phyloP scores from a whole-genome alignment of 2,113 vertebrate genomes.

The Ciconia boyciana region DNA sequence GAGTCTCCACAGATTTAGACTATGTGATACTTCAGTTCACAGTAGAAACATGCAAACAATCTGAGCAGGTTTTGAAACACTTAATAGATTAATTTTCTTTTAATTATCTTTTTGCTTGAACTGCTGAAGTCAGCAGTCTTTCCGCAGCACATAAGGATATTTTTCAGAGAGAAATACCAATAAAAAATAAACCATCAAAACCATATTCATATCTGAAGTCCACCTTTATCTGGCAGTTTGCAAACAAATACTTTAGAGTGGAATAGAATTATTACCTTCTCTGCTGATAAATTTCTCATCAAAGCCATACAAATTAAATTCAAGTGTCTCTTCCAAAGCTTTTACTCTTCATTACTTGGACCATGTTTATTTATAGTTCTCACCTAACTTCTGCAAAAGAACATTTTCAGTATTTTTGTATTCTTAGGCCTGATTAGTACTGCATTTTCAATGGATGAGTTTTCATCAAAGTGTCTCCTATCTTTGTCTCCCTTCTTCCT shows the following conservation, averaged over 20 bases:
- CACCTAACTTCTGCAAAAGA: not conserved
- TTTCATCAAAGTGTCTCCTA: not conserved
- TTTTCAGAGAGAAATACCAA: not conserved
- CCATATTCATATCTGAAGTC: not conserved
- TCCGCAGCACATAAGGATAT: not conserved
- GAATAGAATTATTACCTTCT: not conserved
- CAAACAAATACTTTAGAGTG: not conserved
- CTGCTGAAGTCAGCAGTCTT: not conserved
- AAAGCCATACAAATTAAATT: slow-evolving; percentile 24
- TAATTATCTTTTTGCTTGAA: not conserved
- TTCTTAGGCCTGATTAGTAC: not conserved
- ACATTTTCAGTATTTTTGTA: not conserved
- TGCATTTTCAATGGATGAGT: not conserved
- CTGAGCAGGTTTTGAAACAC: not conserved
- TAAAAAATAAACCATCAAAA: not conserved
- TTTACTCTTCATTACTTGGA: not conserved
- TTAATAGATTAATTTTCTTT: slow-evolving; percentile 3
- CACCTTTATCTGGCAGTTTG: not conserved
- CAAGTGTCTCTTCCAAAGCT: not conserved
- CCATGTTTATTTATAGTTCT: not conserved
- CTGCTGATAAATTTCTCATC: slow-evolving; percentile 8
- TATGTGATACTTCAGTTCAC: not conserved
- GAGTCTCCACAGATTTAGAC: not conserved
- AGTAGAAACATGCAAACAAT: not conserved
- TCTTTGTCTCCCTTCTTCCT: not conserved